A percentile compares a stretch with the other conserved stretches of the same genome.
Evolutionary conservation across 2,888 invertebrate genomes (phyloP).

Genomic region (Limnephilus auricula): DNA sequence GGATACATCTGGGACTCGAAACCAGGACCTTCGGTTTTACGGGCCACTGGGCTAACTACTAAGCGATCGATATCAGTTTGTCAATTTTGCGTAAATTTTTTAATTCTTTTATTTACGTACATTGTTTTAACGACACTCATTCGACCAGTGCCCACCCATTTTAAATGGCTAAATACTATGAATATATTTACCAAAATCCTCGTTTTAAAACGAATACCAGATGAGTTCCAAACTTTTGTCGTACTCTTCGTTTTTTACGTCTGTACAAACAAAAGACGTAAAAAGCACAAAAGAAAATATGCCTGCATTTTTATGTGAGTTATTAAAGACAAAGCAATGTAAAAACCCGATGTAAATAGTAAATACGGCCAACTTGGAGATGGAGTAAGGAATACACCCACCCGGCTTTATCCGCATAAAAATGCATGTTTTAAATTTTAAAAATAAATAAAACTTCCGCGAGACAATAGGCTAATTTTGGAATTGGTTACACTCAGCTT

Average conservation of each 20-base stretch:
- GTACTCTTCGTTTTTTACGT: not conserved
- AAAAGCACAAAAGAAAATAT: slow-evolving; percentile 7
- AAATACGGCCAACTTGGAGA: not conserved
- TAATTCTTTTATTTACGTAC: not conserved
- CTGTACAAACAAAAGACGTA: not conserved
- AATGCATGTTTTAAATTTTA: not conserved
- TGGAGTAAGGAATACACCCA: not conserved
- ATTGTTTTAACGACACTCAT: not conserved
- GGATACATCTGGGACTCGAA: too few species aligned
- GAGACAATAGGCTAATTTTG: not conserved
- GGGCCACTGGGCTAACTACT: too few species aligned
- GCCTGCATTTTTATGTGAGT: slow-evolving; percentile 21
- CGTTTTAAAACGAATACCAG: not conserved
- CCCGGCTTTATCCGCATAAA: not conserved
- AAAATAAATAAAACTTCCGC: not conserved
- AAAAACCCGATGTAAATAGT: not conserved
- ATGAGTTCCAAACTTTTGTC: not conserved
- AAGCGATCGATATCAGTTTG: too few species aligned
- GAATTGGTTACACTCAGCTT: not conserved
- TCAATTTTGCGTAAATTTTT: too few species aligned
- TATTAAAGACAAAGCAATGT: slow-evolving; percentile 5
- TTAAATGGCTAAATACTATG: not conserved
- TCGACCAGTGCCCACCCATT: not conserved
- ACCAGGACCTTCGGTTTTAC: too few species aligned
- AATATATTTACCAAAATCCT: not conserved